phyloP scores from a whole-genome alignment of 2,888 invertebrate species.

The Amaurobius ferox region DNA sequence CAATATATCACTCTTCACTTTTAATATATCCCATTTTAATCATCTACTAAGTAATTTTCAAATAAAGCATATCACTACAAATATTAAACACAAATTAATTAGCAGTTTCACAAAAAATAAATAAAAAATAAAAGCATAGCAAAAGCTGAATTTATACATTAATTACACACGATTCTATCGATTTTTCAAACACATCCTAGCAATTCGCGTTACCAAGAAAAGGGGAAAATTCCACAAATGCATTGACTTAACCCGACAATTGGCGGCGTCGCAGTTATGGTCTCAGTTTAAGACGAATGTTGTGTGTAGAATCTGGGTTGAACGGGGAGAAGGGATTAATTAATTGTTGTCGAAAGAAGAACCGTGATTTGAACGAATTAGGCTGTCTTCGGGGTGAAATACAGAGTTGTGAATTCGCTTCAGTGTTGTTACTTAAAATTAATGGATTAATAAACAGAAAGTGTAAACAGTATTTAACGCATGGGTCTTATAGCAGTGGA shows the following conservation, averaged over 20 bases:
- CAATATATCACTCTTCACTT: too few species aligned
- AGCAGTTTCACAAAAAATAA: too few species aligned
- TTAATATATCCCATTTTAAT: too few species aligned
- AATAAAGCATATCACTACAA: too few species aligned
- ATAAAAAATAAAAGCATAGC: too few species aligned
- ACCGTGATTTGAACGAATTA: slow-evolving; percentile 4
- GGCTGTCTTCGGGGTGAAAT: background rate
- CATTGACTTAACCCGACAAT: slow-evolving; percentile 6
- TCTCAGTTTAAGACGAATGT: slow-evolving; percentile 9
- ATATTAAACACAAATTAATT: too few species aligned
- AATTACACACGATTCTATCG: background rate
- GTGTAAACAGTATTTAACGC: background rate
- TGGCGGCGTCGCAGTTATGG: background rate
- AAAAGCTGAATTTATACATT: background rate
- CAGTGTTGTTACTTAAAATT: background rate
- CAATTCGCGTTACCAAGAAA: background rate
- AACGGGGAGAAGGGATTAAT: background rate
- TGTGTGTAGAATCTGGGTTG: background rate
- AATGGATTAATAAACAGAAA: background rate
- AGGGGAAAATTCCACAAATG: background rate
- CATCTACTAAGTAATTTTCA: too few species aligned
- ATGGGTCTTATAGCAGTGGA: too few species aligned
- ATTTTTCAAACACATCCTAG: background rate
- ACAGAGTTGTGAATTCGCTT: background rate
- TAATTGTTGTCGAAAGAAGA: background rate